Evolutionary conservation across 2,113 vertebrate species (phyloP), one percentile per base, ranked within the genome.

Genomic region (Tychaedon coryphoeus): DNA sequence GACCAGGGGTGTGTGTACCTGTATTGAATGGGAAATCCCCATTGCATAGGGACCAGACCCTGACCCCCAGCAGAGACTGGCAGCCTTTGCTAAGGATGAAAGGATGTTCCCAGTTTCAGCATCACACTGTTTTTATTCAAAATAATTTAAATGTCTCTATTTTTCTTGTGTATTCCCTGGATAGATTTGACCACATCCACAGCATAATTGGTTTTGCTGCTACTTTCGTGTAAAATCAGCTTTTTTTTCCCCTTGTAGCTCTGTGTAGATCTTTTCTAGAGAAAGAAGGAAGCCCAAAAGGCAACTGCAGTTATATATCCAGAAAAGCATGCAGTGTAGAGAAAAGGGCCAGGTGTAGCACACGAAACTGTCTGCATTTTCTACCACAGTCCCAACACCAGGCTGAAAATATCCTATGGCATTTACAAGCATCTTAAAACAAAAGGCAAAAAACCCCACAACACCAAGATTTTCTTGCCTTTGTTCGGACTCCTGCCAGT

Each of bases 1-100:
- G 76, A 48, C 9, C 14, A 88, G 47, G 47, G 54, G 18, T 34
- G 14, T 45, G 17, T 8, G 25, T 43, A 13, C 18, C 51, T 88
- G 91, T 31, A 36, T 48, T 48, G 80, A 86, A 17, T 25, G 61
- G 84, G 64, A 58, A 88, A 84, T 28, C 22, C 20, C 47, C 20
- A 5, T 56, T 36, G 40, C 1, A 1, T 0, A 72, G 25, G 60
- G 67, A 23, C 43, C 72, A 38, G 3, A 6, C 22, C 38, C 45
- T n/a, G 69, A n/a, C 7, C 3, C 26, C 12, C 38, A 62, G 19
- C 2, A 4, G 33, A 62, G 42, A 54, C 56, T 33, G 43, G 23
- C 17, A 80, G 75, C 29, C 45, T 65, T 61, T 69, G 70, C 66
- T 88, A 24, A 72, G 9, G 23, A 67, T 18, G 23, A 80, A 90